Evolutionary conservation across 92 coral and sea anemone genomes (phyloP).

Genomic region (Pocillopora grandis): DNA sequence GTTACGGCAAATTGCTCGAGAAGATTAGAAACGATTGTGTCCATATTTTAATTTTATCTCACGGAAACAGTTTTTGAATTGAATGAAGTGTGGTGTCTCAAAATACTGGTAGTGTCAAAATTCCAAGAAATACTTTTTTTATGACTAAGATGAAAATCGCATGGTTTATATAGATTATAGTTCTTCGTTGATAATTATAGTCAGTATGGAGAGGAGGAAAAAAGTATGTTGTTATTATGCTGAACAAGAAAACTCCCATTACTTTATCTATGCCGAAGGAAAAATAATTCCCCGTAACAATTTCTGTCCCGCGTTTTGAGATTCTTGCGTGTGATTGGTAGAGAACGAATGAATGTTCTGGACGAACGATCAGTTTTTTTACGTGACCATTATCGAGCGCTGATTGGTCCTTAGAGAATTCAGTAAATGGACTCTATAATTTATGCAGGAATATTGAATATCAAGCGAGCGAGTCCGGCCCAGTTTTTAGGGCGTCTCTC

Average conservation of each 20-base stretch:
- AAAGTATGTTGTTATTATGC: too few species aligned
- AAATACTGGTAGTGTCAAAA: too few species aligned
- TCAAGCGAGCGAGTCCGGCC: slow-evolving; percentile 72
- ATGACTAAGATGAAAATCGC: too few species aligned
- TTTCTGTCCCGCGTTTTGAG: not conserved
- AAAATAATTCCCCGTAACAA: not conserved
- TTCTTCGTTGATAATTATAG: too few species aligned
- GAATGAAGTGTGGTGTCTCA: too few species aligned
- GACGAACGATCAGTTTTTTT: slow-evolving; percentile 27
- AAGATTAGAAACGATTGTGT: too few species aligned
- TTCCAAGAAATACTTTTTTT: too few species aligned
- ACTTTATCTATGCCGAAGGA: not conserved
- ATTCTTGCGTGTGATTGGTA: slow-evolving; percentile 4
- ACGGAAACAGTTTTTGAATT: too few species aligned
- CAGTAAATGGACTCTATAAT: not conserved
- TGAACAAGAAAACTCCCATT: not conserved
- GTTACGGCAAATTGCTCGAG: too few species aligned
- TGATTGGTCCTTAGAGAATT: slow-evolving; percentile 35
- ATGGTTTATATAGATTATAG: too few species aligned
- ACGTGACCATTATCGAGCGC: slow-evolving; percentile 12
- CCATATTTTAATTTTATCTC: too few species aligned
- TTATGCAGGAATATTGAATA: slow-evolving; percentile 59
- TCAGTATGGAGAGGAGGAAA: too few species aligned
- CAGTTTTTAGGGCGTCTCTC: slow-evolving; percentile 88
- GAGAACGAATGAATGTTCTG: slow-evolving; percentile 36